Evolutionary conservation across 2,113 vertebrate species (phyloP).

Genomic region (Xenopus tropicalis): DNA sequence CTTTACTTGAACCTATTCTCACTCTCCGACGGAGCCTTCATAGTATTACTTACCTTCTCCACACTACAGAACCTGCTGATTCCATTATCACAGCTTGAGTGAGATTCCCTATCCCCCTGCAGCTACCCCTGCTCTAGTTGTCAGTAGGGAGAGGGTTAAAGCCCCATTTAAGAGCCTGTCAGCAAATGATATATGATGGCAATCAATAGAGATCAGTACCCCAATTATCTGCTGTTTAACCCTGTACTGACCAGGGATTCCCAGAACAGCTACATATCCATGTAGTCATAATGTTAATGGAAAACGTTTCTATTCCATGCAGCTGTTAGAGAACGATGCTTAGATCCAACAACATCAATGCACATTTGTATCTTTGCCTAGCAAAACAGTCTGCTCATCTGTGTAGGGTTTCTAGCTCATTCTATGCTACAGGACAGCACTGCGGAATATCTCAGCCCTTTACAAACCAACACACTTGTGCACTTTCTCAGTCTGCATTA

Average conservation of each 20-base stretch:
- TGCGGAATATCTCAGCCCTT: too few species aligned
- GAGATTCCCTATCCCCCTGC: not conserved
- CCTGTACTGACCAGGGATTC: not conserved
- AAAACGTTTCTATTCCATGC: not conserved
- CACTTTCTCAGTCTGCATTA: too few species aligned
- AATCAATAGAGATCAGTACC: constrained; percentile 23
- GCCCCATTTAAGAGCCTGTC: constrained; percentile 1
- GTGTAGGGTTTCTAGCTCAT: too few species aligned
- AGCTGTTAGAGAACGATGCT: not conserved
- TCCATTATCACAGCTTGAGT: too few species aligned
- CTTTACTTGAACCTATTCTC: too few species aligned
- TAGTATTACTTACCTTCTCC: too few species aligned
- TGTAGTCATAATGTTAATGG: not conserved
- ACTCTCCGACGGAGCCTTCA: too few species aligned
- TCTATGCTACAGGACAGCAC: too few species aligned
- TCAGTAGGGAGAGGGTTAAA: constrained; percentile 6
- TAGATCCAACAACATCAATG: not conserved
- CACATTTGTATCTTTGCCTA: too few species aligned
- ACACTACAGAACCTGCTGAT: too few species aligned
- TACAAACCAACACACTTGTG: too few species aligned
- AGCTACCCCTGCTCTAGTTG: not conserved
- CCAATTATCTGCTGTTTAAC: constrained; percentile 25
- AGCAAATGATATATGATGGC: constrained; percentile 12
- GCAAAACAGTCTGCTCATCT: too few species aligned
- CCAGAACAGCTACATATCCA: not conserved